Evolutionary conservation across 2,797 vertebrate genomes (phyloP), one percentile per base, ranked within the genome.

Genomic region (Poecilia velifera): DNA sequence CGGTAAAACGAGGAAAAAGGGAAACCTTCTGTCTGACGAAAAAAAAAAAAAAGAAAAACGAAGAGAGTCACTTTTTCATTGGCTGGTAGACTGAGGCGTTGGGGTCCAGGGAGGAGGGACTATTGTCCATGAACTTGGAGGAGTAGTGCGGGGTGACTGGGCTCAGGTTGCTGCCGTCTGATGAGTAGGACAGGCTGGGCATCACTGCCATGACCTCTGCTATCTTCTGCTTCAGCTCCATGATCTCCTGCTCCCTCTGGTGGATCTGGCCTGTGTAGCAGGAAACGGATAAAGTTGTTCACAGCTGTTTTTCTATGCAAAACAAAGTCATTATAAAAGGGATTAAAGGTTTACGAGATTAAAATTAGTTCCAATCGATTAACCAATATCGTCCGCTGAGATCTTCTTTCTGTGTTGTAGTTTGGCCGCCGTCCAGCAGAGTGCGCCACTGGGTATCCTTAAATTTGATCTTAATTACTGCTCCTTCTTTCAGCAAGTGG

Each of bases 171-270:
- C 96, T 97, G 96, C 96, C 94, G 86, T 98, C 97, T 3, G 97
- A 96, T 0, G 96, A 97, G 95, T 99, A 99, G 0, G 96, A 96
- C 91, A 99, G 97, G 94, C 98, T 99, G 91, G 98, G 98, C 98
- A 99, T 99, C 84, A 99, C 98, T 0, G 98, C 98, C 98, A 99
- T 99, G 88, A 99, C 98, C 95, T 99, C 98, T 0, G 98, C 98
- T 41, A 99, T 99, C 96, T 99, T 99, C 96, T 99, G 98, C 92
- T 99, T 99, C 72, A 99, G 97, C 89, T 99, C 98, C 84, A 98
- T 98, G 87, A 99, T 98, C 95, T 99, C 98, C 96, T 99, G 98
- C 89, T 99, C 98, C 94, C 98, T 98, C 93, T 99, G 98, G 93
- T 99, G 96, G 86, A 97, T 97, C 92, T 99, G 98, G 93, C 98